These are phyloP conservation scores for Latrodectus elegans DNA, from an alignment of 2,888 invertebrate species.

Conservation along the genomic window DNA sequence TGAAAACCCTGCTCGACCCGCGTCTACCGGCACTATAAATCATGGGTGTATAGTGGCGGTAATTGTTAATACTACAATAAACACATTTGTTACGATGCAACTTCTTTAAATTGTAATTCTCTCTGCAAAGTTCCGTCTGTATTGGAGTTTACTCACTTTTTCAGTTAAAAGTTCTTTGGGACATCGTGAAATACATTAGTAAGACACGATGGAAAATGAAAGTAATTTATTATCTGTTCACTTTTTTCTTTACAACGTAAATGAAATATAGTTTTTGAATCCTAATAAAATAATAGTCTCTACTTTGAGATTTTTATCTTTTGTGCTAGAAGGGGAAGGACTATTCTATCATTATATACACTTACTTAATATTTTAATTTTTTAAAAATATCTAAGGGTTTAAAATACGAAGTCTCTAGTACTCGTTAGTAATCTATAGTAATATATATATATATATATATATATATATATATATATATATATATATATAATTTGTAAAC, in stretches of 20 bases:
- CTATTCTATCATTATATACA: no score
- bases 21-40: constrained; percentile 31
- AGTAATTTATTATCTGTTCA: not conserved
- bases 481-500: no score
- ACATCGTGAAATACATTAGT: not conserved
- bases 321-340: not conserved
- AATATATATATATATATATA: no score
- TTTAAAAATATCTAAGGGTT: no score
- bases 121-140: not conserved
- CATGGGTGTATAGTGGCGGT: constrained; percentile 13
- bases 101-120: not conserved
- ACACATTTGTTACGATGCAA: not conserved
- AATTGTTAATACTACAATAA: constrained; percentile 24
- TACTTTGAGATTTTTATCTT: not conserved
- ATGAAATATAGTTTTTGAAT: not conserved
- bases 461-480: no score
- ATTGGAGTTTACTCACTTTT: not conserved
- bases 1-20: constrained; percentile 10
- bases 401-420: no score
- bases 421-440: no score
- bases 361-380: no score
- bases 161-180: not conserved
- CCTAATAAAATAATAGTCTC: no score
- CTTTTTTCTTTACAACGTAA: not conserved
- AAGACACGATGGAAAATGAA: not conserved